phyloP scores from a whole-genome alignment of 2,113 vertebrate genomes.

The Actenoides hombroni region DNA sequence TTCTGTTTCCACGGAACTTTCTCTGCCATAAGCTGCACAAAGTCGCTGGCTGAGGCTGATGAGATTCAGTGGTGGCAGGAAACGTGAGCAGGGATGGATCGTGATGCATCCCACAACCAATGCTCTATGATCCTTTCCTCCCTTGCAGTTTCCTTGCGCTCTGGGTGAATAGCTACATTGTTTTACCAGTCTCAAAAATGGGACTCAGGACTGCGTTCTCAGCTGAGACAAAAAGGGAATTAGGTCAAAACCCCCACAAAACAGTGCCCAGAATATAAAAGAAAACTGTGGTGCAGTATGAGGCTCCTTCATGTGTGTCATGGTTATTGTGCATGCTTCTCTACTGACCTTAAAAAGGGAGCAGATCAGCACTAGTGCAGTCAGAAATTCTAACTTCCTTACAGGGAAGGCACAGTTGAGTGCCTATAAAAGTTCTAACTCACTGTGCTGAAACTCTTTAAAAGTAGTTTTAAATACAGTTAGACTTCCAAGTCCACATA shows the following conservation, averaged over 20 bases:
- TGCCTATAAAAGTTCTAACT: neutral
- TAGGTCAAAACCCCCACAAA: neutral
- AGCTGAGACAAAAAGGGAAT: neutral
- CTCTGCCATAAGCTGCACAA: neutral
- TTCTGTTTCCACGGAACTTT: neutral
- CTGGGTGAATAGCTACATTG: neutral
- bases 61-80: neutral
- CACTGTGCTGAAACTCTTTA: neutral
- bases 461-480: neutral
- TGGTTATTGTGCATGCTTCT: neutral
- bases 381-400: neutral
- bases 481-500: neutral
- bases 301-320: neutral
- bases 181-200: neutral
- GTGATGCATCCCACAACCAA: neutral
- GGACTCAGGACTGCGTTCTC: neutral
- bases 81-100: neutral
- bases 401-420: neutral
- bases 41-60: neutral
- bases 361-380: neutral
- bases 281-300: neutral
- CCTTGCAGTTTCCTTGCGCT: neutral
- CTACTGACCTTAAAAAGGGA: neutral
- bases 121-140: neutral
- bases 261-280: neutral